Evolutionary conservation across 2,113 vertebrate species (phyloP), one percentile per base, ranked within the genome.

Genomic region (Gyps fulvus): DNA sequence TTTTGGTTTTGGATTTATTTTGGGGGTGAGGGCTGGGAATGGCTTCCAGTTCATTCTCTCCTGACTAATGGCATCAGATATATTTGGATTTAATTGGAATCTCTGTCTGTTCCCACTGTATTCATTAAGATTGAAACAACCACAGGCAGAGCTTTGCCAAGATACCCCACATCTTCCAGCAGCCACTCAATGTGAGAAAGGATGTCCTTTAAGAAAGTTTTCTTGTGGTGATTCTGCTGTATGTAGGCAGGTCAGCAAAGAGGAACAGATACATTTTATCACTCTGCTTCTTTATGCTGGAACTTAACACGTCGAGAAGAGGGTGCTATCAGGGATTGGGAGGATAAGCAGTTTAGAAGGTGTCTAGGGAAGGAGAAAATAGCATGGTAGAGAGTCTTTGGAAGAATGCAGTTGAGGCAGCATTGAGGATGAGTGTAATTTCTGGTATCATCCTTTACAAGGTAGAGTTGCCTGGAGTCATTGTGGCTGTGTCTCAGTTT

Each of bases 1-100:
- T 96, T 90, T 92, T 61, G 43, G 27, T 4, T 95, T 95, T 40
- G 29, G 38, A 50, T 91, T 94, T 96, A 83, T 87, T 81, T 91
- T 81, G 6, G 5, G 31, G 22, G 8, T 73, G 32, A 78, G 10
- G 13, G 7, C 13, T 91, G 25, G 40, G 29, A 7, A 70, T 74
- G 36, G 10, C 5, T 94, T 94, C 63, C 47, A 71, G 72, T 70
- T 94, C 9, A 71, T 83, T 82, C 16, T 92, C 17, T 80, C 21
- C 32, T 69, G 76, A 80, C 83, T 89, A 87, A 90, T 73, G 36
- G 4, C 18, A 50, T 63, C 25, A 47, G 32, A 67, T 87, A 58
- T 76, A 67, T 45, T 89, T 87, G 76, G 17, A 80, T 91, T 83
- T 89, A 90, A 58, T 29, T 65, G 23, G 36, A 74, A 59, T 59